Evolutionary conservation across 2,113 vertebrate genomes (phyloP).

Genomic region (Gymnarchus niloticus): DNA sequence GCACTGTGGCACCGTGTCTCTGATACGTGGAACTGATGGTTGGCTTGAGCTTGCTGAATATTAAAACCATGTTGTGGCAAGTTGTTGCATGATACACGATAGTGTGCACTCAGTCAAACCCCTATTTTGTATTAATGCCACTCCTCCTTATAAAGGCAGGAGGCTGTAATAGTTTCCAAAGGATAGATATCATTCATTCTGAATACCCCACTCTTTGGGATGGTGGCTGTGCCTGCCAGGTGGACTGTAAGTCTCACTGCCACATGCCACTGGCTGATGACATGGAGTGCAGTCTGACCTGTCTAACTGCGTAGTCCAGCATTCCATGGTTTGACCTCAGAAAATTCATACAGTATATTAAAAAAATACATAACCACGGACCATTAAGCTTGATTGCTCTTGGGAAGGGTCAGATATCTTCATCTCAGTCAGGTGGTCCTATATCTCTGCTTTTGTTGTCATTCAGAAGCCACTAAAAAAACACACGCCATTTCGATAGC

Average conservation of each 20-base stretch:
- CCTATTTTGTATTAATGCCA: background rate
- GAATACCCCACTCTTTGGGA: background rate
- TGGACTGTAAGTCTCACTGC: background rate
- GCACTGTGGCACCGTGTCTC: too few species aligned
- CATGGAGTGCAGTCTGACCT: background rate
- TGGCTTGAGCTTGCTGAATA: background rate
- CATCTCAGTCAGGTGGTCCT: background rate
- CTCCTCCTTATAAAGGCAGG: background rate
- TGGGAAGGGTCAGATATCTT: background rate
- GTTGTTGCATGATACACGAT: background rate
- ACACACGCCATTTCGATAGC: background rate
- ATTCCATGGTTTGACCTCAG: background rate
- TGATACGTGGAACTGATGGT: background rate
- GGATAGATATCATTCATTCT: background rate
- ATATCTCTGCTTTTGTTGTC: background rate
- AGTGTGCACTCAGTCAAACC: background rate
- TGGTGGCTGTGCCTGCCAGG: background rate
- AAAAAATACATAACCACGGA: background rate
- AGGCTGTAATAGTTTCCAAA: background rate
- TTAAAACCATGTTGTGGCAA: too few species aligned
- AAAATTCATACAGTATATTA: background rate
- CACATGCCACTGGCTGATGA: background rate
- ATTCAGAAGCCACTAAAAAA: background rate
- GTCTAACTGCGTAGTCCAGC: background rate
- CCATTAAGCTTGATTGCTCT: background rate